Conservation (phyloP, 2,113 vertebrate genomes). For the Nycticebus coucang region DNA sequence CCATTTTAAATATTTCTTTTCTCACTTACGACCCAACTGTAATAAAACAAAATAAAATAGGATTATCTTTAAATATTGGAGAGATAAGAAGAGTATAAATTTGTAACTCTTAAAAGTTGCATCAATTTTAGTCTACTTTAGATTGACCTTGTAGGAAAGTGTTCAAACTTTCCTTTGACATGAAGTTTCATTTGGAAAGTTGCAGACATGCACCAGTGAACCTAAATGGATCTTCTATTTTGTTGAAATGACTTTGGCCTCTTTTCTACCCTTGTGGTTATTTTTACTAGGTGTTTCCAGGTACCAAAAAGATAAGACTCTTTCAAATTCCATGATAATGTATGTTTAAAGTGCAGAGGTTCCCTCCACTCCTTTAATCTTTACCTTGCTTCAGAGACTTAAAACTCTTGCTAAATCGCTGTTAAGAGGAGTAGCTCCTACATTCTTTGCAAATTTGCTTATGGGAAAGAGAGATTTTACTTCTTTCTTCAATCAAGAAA, state of each 20-base stretch:
- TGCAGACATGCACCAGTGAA: not conserved
- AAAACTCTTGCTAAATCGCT: constrained; percentile 30
- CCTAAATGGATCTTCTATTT: constrained; percentile 11
- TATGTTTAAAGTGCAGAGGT: not conserved
- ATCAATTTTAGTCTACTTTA: constrained; percentile 48
- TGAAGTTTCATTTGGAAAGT: constrained; percentile 42
- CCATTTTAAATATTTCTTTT: not conserved
- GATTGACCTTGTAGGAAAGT: constrained; percentile 21
- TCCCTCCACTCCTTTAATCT: not conserved
- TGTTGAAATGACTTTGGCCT: not conserved
- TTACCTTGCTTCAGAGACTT: constrained; percentile 9
- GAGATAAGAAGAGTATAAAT: constrained; percentile 33
- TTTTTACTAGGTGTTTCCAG: constrained; percentile 46
- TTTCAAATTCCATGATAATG: not conserved
- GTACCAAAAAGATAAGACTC: not conserved
- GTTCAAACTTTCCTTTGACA: constrained; percentile 39
- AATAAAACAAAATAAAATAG: not conserved
- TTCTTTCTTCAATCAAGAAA: constrained; percentile 60
- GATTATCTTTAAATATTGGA: not conserved
- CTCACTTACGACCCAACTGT: not conserved
- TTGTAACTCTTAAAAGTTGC: constrained; percentile 31
- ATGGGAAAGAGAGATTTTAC: constrained; percentile 43
- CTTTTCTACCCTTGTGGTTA: not conserved
- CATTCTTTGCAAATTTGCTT: constrained; percentile 14
- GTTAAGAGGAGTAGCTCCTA: constrained; percentile 15